Conservation (phyloP, 2,797 vertebrate species). For the Clarias laeviceps region DNA sequence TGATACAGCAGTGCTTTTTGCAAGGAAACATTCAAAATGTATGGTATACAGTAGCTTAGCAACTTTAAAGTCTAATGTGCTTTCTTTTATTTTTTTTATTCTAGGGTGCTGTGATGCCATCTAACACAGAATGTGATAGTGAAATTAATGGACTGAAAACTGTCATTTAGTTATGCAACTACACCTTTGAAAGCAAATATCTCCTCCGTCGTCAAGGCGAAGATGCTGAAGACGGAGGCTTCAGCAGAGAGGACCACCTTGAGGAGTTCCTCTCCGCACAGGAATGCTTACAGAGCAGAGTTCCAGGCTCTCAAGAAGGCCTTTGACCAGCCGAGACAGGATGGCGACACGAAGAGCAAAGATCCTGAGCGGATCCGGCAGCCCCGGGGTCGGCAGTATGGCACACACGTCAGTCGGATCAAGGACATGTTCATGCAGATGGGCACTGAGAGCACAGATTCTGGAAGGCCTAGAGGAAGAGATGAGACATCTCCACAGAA, state of each 20-base stretch:
- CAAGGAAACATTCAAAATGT: neutral
- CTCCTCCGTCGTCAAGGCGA: slow-evolving; percentile 78
- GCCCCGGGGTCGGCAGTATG: slow-evolving; percentile 92
- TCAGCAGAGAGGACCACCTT: slow-evolving; percentile 92
- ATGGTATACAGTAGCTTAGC: neutral
- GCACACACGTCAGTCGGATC: slow-evolving; percentile 95
- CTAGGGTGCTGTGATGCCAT: slow-evolving; percentile 24
- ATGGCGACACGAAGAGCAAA: slow-evolving; percentile 82
- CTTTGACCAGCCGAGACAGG: slow-evolving; percentile 91
- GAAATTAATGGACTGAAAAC: slow-evolving; percentile 6
- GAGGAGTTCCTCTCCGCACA: slow-evolving; percentile 96
- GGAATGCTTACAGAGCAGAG: slow-evolving; percentile 95
- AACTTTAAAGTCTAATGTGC: neutral
- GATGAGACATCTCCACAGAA: slow-evolving; percentile 85
- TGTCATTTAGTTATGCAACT: slow-evolving; percentile 41
- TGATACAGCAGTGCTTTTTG: slow-evolving; percentile 16
- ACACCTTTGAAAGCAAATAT: slow-evolving; percentile 69
- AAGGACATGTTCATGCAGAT: slow-evolving; percentile 99
- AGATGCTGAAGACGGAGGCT: slow-evolving; percentile 98
- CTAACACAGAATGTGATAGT: slow-evolving; percentile 52
- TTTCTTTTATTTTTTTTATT: neutral
- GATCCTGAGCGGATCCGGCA: slow-evolving; percentile 84
- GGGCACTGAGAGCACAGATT: slow-evolving; percentile 80
- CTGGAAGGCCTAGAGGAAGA: slow-evolving; percentile 69
- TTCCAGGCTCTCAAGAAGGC: slow-evolving; percentile 97